Conservation (phyloP, 2,888 invertebrate genomes). For the Epirrhoe tristata region DNA sequence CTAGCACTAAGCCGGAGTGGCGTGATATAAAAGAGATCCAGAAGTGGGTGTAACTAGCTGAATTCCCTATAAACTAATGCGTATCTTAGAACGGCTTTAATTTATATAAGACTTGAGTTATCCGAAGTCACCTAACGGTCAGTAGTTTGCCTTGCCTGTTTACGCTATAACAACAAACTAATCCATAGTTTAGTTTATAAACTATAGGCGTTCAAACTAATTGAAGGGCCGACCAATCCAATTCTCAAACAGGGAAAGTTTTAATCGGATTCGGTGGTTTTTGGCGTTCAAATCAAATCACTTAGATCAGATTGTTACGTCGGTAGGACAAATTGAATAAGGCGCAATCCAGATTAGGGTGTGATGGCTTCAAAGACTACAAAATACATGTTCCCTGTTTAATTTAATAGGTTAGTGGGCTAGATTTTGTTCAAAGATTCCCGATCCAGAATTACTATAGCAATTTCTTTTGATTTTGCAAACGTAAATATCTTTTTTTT, state of each 20-base stretch:
- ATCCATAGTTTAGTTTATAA: not conserved
- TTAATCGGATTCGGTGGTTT: constrained; percentile 19
- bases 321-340: constrained; percentile 11
- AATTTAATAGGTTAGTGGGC: too few relatives aligned
- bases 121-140: not conserved
- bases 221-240: constrained; percentile 16
- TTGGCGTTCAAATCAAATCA: constrained; percentile 22
- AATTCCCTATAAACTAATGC: too few relatives aligned
- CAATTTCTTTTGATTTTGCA: too few relatives aligned
- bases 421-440: too few relatives aligned
- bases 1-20: too few relatives aligned
- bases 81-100: too few relatives aligned
- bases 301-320: not conserved
- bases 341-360: not conserved
- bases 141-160: not conserved
- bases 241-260: constrained; percentile 27
- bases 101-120: too few relatives aligned
- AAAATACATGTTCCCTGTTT: too few relatives aligned
- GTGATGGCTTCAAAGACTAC: not conserved
- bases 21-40: too few relatives aligned
- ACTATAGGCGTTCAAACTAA: constrained; percentile 20
- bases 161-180: constrained; percentile 13
- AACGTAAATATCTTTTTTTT: too few relatives aligned
- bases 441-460: too few relatives aligned
- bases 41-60: too few relatives aligned